Evolutionary conservation across 2,797 vertebrate species (phyloP), one percentile per base, ranked within the genome.

Genomic region (Argya squamiceps): DNA sequence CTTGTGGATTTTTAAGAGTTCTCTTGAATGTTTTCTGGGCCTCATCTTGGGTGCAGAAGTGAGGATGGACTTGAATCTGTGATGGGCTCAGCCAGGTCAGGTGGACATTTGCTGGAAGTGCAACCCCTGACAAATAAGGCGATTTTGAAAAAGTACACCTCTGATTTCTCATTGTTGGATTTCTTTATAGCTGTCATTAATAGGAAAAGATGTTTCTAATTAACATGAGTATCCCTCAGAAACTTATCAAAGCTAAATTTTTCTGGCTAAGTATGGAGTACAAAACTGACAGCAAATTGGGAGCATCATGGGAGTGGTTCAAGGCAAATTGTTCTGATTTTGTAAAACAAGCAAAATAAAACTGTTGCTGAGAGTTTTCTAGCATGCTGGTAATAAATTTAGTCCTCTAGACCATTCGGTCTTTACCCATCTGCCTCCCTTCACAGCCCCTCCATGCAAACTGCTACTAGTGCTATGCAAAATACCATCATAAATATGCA

Each of bases 401-500:
- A 97, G 97, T 97, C 93, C 98, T 94, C 97, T 98, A 98, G 94
- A 98, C 97, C 96, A 88, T 93, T 97, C 44, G 70, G 91, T 94
- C 92, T 95, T 83, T 88, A 92, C 76, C 87, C 89, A 95, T 89
- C 80, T 60, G 0, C 58, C 49, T 81, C 71, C 36, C 36, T 49
- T 32, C 63, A 21, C 50, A 69, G 22, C 17, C 60, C 56, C 44
- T 27, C 84, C 93, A 92, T 93, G 82, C 97, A 98, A 97, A 91
- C 84, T 96, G 94, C 97, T 98, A 96, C 97, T 98, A 98, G 97
- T 68, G 24, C 95, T 98, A 99, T 99, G 98, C 98, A 99, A 99
- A 99, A 97, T 96, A 98, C 96, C 94, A 93, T 98, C 97, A 98
- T 98, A 98, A 99, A 99, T 99, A 99, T 99, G 98, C 89, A 64